phyloP scores from a whole-genome alignment of 2,113 vertebrate genomes.

The Ageneiosus marmoratus region DNA sequence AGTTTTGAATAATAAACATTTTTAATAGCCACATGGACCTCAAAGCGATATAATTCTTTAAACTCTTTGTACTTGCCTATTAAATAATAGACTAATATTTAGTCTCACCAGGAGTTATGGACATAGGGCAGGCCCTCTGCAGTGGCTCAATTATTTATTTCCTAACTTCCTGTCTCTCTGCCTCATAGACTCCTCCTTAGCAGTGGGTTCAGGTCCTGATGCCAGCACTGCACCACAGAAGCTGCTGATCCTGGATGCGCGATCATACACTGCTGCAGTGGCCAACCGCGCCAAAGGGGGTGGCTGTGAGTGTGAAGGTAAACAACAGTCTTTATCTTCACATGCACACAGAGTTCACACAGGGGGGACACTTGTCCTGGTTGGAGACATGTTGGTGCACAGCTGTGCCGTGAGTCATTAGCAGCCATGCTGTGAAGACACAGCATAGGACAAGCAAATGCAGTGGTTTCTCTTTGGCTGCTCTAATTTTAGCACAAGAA shows the following conservation, averaged over 20 bases:
- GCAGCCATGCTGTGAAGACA: background rate
- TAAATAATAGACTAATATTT: background rate
- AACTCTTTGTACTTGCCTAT: background rate
- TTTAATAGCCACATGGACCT: background rate
- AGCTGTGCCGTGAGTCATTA: conserved; percentile 21
- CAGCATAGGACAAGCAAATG: background rate
- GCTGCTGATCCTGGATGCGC: conserved; percentile 93
- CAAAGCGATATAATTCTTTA: background rate
- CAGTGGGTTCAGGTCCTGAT: conserved; percentile 81
- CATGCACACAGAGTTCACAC: background rate
- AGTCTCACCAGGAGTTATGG: too few species aligned
- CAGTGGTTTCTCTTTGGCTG: background rate
- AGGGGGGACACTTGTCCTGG: background rate
- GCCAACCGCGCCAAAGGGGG: conserved; percentile 98
- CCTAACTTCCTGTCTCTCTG: conserved; percentile 16
- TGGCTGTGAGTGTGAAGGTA: conserved; percentile 97
- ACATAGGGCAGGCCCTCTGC: conserved; percentile 10
- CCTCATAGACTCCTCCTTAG: conserved; percentile 87
- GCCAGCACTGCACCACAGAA: conserved; percentile 83
- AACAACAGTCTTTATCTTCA: conserved; percentile 11
- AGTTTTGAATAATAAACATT: background rate
- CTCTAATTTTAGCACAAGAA: background rate
- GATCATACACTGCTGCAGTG: conserved; percentile 94
- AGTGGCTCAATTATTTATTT: conserved; percentile 14
- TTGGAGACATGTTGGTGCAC: background rate